Percentiles rank a stretch among this genome's conserved stretches.
Evolutionary conservation across 2,888 invertebrate genomes (phyloP).

Genomic region (Acanthopleura granulata): DNA sequence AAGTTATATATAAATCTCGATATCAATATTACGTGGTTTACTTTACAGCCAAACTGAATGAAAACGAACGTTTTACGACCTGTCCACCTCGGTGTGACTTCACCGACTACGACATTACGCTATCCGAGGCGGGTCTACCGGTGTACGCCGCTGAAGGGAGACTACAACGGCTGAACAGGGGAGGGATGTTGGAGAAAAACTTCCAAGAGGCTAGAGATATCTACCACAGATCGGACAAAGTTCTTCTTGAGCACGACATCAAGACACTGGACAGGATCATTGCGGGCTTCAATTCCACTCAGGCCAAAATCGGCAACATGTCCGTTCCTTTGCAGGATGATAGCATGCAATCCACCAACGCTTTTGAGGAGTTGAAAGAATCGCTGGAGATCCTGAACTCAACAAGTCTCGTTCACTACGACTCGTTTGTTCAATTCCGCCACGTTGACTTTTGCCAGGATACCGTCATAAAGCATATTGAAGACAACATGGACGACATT

Average conservation of each 20-base stretch:
- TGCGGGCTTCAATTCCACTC: background rate
- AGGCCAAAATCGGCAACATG: background rate
- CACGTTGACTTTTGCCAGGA: conserved; percentile 17
- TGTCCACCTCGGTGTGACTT: conserved; percentile 17
- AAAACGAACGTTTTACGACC: background rate
- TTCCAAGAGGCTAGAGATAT: conserved; percentile 17
- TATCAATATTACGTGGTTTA: background rate
- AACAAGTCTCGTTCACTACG: background rate
- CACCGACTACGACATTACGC: conserved; percentile 10
- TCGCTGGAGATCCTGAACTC: background rate
- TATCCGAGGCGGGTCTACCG: conserved; percentile 17
- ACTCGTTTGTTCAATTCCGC: background rate
- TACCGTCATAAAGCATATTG: background rate
- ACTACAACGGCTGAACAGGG: background rate
- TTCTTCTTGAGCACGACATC: conserved; percentile 7
- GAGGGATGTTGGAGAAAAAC: background rate
- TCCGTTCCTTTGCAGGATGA: background rate
- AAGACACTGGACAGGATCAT: background rate
- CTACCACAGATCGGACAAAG: conserved; percentile 11
- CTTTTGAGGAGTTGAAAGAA: background rate
- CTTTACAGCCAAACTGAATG: conserved; percentile 2
- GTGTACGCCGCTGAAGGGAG: conserved; percentile 17
- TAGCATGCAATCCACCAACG: background rate
- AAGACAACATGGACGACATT: conserved; percentile 10
- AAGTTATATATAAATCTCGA: background rate